A percentile compares a stretch with the other conserved stretches of the same genome.
phyloP scores from a whole-genome alignment of 1,140 invertebrate genomes.

The Trinorchestia longiramus region DNA sequence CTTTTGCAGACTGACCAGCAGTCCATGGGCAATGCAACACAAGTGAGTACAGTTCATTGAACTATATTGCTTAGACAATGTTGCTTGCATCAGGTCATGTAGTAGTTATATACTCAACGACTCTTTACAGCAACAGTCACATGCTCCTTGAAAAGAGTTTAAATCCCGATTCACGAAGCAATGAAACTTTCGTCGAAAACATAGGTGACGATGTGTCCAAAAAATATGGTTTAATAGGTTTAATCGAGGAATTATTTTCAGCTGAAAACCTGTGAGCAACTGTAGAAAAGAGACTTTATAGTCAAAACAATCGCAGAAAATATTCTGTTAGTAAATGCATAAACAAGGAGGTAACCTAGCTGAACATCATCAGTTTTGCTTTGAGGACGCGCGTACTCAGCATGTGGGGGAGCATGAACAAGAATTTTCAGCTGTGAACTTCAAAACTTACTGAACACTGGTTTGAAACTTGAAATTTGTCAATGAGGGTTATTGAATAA shows the following conservation, averaged over 20 bases:
- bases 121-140: not conserved
- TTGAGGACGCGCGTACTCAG: not conserved
- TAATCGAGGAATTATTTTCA: not conserved
- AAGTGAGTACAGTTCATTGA: not conserved
- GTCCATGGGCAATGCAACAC: conserved; percentile 31
- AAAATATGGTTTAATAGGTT: not conserved
- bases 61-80: not conserved
- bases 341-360: too few relatives aligned
- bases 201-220: too few relatives aligned
- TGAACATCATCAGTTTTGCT: not conserved
- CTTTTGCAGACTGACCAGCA: not conserved
- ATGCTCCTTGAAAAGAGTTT: not conserved
- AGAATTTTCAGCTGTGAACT: not conserved
- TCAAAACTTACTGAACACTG: not conserved
- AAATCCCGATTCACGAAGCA: not conserved
- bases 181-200: not conserved
- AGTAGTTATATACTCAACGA: too few relatives aligned
- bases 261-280: not conserved
- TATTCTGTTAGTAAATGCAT: not conserved
- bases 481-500: too few relatives aligned
- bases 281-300: not conserved
- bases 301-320: not conserved
- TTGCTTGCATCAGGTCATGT: too few relatives aligned
- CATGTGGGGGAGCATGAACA: not conserved
- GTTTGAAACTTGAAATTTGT: not conserved